Conservation (phyloP, 1,140 invertebrate species). For the Pachyrhynchus sulphureomaculatus region DNA sequence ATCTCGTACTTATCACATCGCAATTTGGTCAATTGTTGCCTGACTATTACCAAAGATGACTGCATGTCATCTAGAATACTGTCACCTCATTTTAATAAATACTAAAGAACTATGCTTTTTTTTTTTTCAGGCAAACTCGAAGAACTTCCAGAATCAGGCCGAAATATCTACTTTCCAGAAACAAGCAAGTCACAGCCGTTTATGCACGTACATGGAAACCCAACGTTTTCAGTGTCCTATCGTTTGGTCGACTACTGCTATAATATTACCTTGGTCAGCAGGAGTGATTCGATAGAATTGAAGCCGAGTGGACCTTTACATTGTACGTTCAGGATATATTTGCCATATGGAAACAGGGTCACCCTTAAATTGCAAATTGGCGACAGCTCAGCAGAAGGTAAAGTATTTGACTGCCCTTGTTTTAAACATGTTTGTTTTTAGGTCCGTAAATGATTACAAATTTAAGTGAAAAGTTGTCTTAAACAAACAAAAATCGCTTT, state of each 20-base stretch:
- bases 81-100: too few relatives aligned
- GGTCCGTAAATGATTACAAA: too few relatives aligned
- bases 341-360: slow-evolving; percentile 64
- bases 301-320: slow-evolving; percentile 56
- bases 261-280: slow-evolving; percentile 60
- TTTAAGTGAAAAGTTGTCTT: too few relatives aligned
- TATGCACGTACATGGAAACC: slow-evolving; percentile 58
- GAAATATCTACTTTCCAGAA: slow-evolving; percentile 57
- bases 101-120: too few relatives aligned
- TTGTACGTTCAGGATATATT: slow-evolving; percentile 63
- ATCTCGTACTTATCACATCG: too few relatives aligned
- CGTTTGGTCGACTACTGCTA: slow-evolving; percentile 66
- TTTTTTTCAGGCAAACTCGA: slow-evolving; percentile 59
- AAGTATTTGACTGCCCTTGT: slow-evolving; percentile 28
- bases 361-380: slow-evolving; percentile 59
- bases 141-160: slow-evolving; percentile 57
- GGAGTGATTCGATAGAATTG: slow-evolving; percentile 62
- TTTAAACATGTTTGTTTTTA: background rate
- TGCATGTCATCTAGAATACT: too few relatives aligned
- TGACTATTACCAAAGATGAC: too few relatives aligned
- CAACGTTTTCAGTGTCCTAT: slow-evolving; percentile 62
- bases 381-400: slow-evolving; percentile 42
- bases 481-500: too few relatives aligned
- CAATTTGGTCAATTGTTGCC: too few relatives aligned
- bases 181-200: slow-evolving; percentile 50